A percentile compares a stretch with the other conserved stretches of the same genome.
These are phyloP conservation scores for Notarius lentiginosus DNA, from an alignment of 2,113 vertebrate species.

Conservation along the genomic window DNA sequence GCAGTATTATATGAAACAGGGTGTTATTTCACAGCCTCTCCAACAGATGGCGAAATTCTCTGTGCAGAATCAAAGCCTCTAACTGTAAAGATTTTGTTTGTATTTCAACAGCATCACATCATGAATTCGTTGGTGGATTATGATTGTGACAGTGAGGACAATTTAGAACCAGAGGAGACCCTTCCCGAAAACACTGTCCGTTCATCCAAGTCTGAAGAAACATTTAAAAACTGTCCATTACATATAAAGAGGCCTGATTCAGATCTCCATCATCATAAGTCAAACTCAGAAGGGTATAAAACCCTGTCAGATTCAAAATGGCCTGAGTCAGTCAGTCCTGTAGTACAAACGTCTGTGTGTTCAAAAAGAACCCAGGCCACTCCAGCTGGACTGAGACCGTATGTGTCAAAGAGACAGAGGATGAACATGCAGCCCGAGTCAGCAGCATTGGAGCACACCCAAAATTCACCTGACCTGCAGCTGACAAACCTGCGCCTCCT, in stretches of 20 bases:
- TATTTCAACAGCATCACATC: neutral
- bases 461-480: constrained; percentile 16
- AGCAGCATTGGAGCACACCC: constrained; percentile 1
- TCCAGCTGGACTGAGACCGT: constrained; percentile 75
- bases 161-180: constrained; percentile 8
- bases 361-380: constrained; percentile 58
- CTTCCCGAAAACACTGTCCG: neutral
- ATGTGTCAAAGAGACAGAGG: constrained; percentile 83
- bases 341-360: neutral
- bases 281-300: neutral
- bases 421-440: constrained; percentile 53
- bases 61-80: neutral
- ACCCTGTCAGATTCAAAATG: neutral
- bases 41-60: constrained; percentile 16
- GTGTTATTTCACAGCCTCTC: neutral
- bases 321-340: neutral
- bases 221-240: neutral
- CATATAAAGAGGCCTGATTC: neutral
- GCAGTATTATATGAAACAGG: neutral
- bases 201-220: neutral
- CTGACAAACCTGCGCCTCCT: constrained; percentile 55
- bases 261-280: neutral
- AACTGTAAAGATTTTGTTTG: neutral
- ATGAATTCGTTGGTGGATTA: constrained; percentile 91
- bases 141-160: constrained; percentile 85